These are phyloP conservation scores for Xylota sylvarum DNA, from an alignment of 2,888 invertebrate genomes.

Conservation along the genomic window DNA sequence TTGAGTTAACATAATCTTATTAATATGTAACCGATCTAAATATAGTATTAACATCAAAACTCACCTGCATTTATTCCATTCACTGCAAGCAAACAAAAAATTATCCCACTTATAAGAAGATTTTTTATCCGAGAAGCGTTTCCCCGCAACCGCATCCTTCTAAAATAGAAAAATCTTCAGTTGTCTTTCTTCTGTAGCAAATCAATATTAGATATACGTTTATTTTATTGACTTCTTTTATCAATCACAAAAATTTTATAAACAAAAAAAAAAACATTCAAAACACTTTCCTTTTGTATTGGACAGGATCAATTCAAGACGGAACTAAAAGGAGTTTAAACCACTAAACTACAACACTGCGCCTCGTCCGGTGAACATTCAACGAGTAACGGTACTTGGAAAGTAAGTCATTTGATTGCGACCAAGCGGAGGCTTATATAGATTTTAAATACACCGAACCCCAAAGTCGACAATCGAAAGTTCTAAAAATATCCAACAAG, in stretches of 20 bases:
- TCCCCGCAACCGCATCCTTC: slow-evolving; percentile 63
- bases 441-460: slow-evolving; percentile 48
- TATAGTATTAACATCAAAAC: slow-evolving; percentile 1
- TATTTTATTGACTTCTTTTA: background rate
- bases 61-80: slow-evolving; percentile 66
- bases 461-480: slow-evolving; percentile 34
- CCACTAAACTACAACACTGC: slow-evolving; percentile 43
- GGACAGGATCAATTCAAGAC: slow-evolving; percentile 40
- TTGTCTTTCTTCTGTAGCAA: slow-evolving; percentile 6
- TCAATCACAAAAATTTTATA: background rate
- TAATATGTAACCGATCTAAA: background rate
- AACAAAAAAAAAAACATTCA: background rate
- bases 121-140: slow-evolving; percentile 42
- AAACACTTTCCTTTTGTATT: slow-evolving; percentile 62
- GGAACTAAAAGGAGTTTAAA: slow-evolving; percentile 3
- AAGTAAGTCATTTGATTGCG: slow-evolving; percentile 68
- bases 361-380: slow-evolving; percentile 66
- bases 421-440: slow-evolving; percentile 71
- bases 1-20: too few relatives aligned
- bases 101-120: slow-evolving; percentile 41
- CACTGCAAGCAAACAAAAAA: slow-evolving; percentile 43
- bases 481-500: slow-evolving; percentile 44
- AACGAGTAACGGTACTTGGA: slow-evolving; percentile 65
- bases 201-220: too few relatives aligned
- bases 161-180: slow-evolving; percentile 57